phyloP scores from a whole-genome alignment of 2,797 vertebrate genomes.

The Alosa sapidissima region DNA sequence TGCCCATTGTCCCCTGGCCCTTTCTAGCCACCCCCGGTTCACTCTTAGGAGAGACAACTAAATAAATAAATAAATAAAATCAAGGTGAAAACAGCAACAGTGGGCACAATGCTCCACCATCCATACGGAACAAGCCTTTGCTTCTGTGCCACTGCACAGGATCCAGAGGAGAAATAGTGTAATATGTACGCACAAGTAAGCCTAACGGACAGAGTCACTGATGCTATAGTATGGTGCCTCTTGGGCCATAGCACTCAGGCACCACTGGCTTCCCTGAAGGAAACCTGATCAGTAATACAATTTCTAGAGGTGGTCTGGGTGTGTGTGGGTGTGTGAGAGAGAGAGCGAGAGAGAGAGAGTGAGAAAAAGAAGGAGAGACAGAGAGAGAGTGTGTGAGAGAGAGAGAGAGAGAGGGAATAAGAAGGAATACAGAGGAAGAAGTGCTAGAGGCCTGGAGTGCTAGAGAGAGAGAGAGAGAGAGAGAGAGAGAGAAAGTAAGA shows the following conservation, averaged over 20 bases:
- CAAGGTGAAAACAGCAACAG: neutral
- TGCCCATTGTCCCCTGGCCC: slow-evolving; percentile 27
- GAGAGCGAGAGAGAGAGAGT: too few relatives aligned
- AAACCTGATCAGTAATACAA: neutral
- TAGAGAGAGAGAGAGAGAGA: neutral
- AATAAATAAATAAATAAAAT: slow-evolving; percentile 14
- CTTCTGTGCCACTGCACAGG: neutral
- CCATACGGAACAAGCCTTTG: neutral
- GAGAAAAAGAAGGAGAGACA: too few relatives aligned
- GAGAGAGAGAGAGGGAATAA: too few relatives aligned
- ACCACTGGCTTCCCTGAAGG: neutral
- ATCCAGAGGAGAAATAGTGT: neutral
- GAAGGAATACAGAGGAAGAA: neutral
- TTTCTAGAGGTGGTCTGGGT: neutral
- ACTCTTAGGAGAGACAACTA: neutral
- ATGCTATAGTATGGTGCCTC: neutral
- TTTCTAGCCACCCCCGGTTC: neutral
- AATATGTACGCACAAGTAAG: neutral
- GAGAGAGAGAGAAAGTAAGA: neutral
- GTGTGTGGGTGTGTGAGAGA: too few relatives aligned
- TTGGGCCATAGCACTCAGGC: neutral
- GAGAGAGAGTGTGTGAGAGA: too few relatives aligned
- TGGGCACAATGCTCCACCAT: neutral
- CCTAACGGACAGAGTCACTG: neutral
- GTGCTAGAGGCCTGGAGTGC: neutral